A percentile compares a stretch with the other conserved stretches of the same genome.
phyloP scores from a whole-genome alignment of 2,797 vertebrate species.

The Peromyscus nudipes region DNA sequence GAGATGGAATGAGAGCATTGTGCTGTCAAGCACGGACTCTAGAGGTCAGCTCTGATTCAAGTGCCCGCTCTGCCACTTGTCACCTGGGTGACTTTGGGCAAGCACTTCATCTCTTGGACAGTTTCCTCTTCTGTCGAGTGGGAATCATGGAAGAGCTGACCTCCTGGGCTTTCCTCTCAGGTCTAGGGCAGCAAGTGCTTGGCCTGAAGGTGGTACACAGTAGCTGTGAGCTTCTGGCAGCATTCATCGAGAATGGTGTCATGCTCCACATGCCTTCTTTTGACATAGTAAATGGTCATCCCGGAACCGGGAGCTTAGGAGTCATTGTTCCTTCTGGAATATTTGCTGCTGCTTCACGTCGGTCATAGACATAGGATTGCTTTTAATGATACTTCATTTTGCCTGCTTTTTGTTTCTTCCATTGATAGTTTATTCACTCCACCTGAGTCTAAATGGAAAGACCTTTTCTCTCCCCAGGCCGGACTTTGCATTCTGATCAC shows the following conservation, averaged over 20 bases:
- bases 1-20: rapidly evolving
- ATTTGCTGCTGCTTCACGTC: background rate
- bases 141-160: background rate
- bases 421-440: background rate
- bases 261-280: background rate
- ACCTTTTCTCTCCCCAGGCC: background rate
- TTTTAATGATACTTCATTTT: background rate
- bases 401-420: background rate
- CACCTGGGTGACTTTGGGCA: background rate
- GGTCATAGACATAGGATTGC: background rate
- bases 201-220: background rate
- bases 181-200: background rate
- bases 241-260: rapidly evolving
- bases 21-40: background rate
- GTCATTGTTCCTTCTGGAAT: background rate
- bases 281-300: background rate
- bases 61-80: background rate
- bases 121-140: background rate
- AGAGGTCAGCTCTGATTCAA: background rate
- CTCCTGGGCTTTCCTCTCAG: background rate
- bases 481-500: background rate
- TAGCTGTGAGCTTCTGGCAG: background rate
- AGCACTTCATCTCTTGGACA: background rate
- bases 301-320: background rate
- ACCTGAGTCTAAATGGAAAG: background rate